phyloP scores from a whole-genome alignment of 2,797 vertebrate species.

The Pagetopsis macropterus region DNA sequence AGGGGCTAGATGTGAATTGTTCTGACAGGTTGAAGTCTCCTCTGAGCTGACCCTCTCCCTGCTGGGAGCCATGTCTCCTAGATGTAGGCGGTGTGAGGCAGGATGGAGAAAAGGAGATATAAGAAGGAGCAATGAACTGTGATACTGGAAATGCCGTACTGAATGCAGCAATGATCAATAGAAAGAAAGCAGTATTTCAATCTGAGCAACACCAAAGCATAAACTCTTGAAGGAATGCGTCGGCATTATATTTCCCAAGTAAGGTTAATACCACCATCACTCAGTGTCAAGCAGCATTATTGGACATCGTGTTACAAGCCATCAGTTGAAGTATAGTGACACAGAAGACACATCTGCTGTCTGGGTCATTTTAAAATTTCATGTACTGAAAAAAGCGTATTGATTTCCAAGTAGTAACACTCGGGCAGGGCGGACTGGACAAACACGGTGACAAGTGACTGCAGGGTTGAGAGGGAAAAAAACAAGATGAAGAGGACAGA shows the following conservation, averaged over 20 bases:
- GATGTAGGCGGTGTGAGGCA: constrained; percentile 65
- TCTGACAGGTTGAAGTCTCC: constrained; percentile 86
- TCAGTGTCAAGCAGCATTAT: constrained; percentile 52
- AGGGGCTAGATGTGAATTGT: constrained; percentile 81
- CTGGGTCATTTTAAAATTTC: constrained; percentile 62
- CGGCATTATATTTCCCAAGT: constrained; percentile 36
- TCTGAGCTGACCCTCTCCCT: constrained; percentile 74
- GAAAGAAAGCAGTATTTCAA: constrained; percentile 17
- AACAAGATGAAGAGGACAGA: constrained; percentile 36
- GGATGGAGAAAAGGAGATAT: constrained; percentile 57
- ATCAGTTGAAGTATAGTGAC: constrained; percentile 40
- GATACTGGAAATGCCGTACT: constrained; percentile 56
- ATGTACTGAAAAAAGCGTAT: constrained; percentile 60
- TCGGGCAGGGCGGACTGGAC: constrained; percentile 37
- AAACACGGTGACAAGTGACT: constrained; percentile 65
- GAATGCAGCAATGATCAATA: constrained; percentile 48
- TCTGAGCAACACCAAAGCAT: constrained; percentile 32
- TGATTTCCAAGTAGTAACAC: constrained; percentile 63
- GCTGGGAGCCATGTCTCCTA: constrained; percentile 70
- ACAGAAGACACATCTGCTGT: constrained; percentile 60
- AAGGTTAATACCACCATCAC: constrained; percentile 46
- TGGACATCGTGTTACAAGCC: constrained; percentile 37
- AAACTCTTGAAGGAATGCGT: constrained; percentile 28
- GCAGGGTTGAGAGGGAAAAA: constrained; percentile 30
- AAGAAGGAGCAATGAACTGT: constrained; percentile 69